Conservation (phyloP, 2,797 vertebrate genomes). For the Lacerta bilineata region DNA sequence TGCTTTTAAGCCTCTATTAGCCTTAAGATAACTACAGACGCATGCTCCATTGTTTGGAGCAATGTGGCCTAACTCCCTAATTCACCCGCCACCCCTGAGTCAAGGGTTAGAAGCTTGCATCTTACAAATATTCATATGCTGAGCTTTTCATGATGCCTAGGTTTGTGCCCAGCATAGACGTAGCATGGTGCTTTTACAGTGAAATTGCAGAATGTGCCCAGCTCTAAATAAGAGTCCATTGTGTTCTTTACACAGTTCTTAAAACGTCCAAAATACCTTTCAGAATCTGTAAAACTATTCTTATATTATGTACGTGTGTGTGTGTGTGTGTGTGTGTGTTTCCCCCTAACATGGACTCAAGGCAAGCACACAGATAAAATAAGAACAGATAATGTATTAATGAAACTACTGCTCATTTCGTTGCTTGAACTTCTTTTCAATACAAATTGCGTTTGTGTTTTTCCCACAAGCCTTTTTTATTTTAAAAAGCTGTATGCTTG, state of each 20-base stretch:
- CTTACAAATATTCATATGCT: no score
- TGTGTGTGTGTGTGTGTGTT: no score
- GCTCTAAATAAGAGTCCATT: not conserved
- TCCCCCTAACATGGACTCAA: no score
- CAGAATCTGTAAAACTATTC: no score
- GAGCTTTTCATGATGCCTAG: not conserved
- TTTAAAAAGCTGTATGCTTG: slow-evolving; percentile 62
- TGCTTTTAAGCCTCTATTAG: not conserved
- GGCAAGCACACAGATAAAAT: not conserved
- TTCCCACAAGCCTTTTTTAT: slow-evolving; percentile 63
- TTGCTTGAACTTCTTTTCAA: not conserved
- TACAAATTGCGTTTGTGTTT: slow-evolving; percentile 46
- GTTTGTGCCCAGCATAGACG: no score
- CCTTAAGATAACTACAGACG: not conserved
- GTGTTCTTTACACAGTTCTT: not conserved
- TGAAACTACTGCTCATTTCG: slow-evolving; percentile 41
- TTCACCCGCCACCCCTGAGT: not conserved
- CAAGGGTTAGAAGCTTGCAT: not conserved
- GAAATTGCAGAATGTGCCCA: not conserved
- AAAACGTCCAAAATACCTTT: not conserved
- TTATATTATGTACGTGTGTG: no score
- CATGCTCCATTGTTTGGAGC: not conserved
- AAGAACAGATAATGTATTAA: not conserved
- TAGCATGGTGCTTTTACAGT: not conserved
- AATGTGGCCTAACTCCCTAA: not conserved